These are phyloP conservation scores for Lottia scabra DNA, from an alignment of 2,888 invertebrate genomes.

Conservation along the genomic window DNA sequence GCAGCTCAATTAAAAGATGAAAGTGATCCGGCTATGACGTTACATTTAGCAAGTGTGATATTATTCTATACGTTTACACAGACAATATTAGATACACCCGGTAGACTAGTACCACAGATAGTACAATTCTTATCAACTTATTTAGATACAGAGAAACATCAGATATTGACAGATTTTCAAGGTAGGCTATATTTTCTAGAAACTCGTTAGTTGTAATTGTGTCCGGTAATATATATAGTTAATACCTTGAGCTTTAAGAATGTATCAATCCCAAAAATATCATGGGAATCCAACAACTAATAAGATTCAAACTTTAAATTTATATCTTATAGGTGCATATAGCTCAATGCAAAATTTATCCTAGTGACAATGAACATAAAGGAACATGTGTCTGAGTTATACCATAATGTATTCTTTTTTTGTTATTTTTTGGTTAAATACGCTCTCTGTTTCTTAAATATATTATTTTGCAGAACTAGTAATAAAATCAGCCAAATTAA, in stretches of 20 bases:
- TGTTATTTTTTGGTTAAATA: too few species aligned
- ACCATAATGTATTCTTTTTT: too few species aligned
- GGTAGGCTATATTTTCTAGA: conserved; percentile 73
- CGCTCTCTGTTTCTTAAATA: too few species aligned
- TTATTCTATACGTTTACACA: conserved; percentile 86
- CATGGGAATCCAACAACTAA: not conserved
- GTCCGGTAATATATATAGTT: too few species aligned
- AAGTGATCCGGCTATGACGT: conserved; percentile 61
- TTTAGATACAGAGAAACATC: conserved; percentile 77
- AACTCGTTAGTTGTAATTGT: too few species aligned
- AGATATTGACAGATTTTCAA: conserved; percentile 80
- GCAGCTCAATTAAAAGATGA: conserved; percentile 79
- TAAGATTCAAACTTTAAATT: conserved; percentile 25
- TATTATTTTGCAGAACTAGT: conserved; percentile 73
- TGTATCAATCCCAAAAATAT: too few species aligned
- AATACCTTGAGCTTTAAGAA: too few species aligned
- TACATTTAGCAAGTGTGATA: conserved; percentile 70
- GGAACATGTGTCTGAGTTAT: too few species aligned
- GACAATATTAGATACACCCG: conserved; percentile 90
- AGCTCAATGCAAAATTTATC: too few species aligned
- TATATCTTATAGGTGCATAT: too few species aligned
- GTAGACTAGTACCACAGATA: conserved; percentile 88
- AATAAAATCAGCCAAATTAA: conserved; percentile 38
- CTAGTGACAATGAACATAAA: too few species aligned
- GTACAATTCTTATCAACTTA: conserved; percentile 80